Conservation (phyloP, 2,888 invertebrate species). For the Adelphocoris suturalis region DNA sequence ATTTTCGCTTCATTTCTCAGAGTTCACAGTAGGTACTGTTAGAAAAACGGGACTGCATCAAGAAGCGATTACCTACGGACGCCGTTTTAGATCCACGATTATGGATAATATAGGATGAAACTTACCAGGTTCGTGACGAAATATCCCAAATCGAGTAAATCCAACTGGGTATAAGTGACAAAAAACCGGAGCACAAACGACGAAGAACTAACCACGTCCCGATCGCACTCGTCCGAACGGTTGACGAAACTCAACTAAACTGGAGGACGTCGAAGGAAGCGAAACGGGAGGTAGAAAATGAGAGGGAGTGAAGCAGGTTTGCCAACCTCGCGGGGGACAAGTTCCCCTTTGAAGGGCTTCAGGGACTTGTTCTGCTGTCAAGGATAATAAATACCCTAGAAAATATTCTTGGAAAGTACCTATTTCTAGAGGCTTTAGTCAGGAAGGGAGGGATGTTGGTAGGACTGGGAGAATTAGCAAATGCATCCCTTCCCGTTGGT, state of each 20-base stretch:
- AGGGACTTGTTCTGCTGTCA: too few relatives aligned
- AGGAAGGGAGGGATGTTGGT: background rate
- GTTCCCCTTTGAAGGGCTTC: background rate
- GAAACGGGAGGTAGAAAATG: background rate
- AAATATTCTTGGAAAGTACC: too few relatives aligned
- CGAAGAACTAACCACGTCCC: background rate
- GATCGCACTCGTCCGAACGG: background rate
- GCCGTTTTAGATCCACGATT: too few relatives aligned
- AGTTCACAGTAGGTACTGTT: too few relatives aligned
- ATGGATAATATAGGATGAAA: background rate
- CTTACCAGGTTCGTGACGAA: slow-evolving; percentile 20
- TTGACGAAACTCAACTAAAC: slow-evolving; percentile 30
- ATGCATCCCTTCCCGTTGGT: background rate
- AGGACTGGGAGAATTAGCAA: background rate
- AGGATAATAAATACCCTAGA: too few relatives aligned
- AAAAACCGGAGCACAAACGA: slow-evolving; percentile 16
- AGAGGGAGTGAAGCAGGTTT: slow-evolving; percentile 20
- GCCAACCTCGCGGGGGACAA: slow-evolving; percentile 1
- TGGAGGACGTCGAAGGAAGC: slow-evolving; percentile 15
- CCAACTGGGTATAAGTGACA: background rate
- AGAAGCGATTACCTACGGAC: too few relatives aligned
- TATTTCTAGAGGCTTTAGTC: background rate
- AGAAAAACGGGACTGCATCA: too few relatives aligned
- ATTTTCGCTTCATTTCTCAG: too few relatives aligned
- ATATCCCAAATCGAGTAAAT: slow-evolving; percentile 14